Conservation (phyloP, 2,888 invertebrate genomes). For the Mesopsocus fuscifrons region DNA sequence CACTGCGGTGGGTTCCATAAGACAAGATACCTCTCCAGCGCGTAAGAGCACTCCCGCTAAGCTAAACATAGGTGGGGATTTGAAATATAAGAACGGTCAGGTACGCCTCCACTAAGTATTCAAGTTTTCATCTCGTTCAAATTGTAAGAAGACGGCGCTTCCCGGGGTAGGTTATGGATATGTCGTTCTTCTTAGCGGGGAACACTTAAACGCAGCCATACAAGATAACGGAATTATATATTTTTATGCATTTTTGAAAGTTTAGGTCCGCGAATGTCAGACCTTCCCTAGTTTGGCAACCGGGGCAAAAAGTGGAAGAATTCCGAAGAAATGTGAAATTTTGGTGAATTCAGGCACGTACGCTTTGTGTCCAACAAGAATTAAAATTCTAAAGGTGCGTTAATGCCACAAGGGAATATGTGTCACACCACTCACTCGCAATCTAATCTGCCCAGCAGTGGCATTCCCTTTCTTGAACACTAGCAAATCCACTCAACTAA, state of each 20-base stretch:
- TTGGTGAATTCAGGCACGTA: too few relatives aligned
- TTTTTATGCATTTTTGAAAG: slow-evolving; percentile 6
- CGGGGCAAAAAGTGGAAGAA: background rate
- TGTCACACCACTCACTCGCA: too few relatives aligned
- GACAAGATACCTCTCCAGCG: slow-evolving; percentile 5
- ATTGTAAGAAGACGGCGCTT: background rate
- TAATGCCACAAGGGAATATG: too few relatives aligned
- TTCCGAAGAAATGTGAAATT: too few relatives aligned
- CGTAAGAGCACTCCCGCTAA: background rate
- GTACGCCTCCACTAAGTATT: slow-evolving; percentile 9
- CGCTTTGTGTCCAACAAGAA: too few relatives aligned
- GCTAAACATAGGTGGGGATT: slow-evolving; percentile 2
- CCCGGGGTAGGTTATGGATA: background rate
- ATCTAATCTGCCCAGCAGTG: too few relatives aligned
- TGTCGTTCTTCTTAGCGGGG: background rate
- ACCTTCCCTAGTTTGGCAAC: background rate
- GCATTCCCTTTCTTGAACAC: too few relatives aligned
- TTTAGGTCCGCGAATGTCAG: background rate
- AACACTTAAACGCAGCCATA: slow-evolving; percentile 6
- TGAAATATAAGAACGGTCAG: slow-evolving; percentile 3
- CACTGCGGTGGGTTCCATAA: too few relatives aligned
- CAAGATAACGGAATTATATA: slow-evolving; percentile 9
- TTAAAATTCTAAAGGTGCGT: too few relatives aligned
- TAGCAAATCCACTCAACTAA: too few relatives aligned
- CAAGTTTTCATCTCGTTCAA: background rate